Evolutionary conservation across 2,888 invertebrate genomes (phyloP).

Genomic region (Glyphotaelius pellucidus): DNA sequence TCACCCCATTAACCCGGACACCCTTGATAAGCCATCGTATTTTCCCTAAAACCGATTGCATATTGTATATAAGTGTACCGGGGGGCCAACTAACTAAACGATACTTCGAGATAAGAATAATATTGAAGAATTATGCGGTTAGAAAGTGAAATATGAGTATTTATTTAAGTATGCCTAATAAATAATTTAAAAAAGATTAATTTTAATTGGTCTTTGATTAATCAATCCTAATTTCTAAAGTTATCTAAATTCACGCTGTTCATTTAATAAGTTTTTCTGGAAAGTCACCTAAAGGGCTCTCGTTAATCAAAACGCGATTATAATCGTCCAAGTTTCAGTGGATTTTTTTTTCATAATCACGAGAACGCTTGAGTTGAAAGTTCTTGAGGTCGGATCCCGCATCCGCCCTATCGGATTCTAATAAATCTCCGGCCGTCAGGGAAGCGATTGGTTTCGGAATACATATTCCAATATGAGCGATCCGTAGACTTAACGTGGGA

Average conservation of each 20-base stretch:
- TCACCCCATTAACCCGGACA: no score
- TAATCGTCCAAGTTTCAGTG: background rate
- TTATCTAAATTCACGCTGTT: background rate
- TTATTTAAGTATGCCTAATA: no score
- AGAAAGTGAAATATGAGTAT: no score
- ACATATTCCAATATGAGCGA: slow-evolving; percentile 37
- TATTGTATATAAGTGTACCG: no score
- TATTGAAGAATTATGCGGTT: no score
- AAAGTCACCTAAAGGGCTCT: background rate
- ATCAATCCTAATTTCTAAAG: no score
- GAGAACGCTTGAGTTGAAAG: background rate
- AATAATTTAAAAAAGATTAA: no score
- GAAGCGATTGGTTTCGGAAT: slow-evolving; percentile 38
- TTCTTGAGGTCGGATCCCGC: background rate
- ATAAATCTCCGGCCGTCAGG: slow-evolving; percentile 50
- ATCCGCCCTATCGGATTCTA: slow-evolving; percentile 37
- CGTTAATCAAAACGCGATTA: background rate
- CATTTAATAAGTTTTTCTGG: background rate
- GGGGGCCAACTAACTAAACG: no score
- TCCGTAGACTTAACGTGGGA: slow-evolving; percentile 28
- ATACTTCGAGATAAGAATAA: no score
- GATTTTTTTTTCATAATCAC: background rate
- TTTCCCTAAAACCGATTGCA: no score
- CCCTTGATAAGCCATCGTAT: no score
- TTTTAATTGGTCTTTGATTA: no score